These are phyloP conservation scores for Erebia palarica DNA, from an alignment of 2,888 invertebrate genomes.

Conservation along the genomic window DNA sequence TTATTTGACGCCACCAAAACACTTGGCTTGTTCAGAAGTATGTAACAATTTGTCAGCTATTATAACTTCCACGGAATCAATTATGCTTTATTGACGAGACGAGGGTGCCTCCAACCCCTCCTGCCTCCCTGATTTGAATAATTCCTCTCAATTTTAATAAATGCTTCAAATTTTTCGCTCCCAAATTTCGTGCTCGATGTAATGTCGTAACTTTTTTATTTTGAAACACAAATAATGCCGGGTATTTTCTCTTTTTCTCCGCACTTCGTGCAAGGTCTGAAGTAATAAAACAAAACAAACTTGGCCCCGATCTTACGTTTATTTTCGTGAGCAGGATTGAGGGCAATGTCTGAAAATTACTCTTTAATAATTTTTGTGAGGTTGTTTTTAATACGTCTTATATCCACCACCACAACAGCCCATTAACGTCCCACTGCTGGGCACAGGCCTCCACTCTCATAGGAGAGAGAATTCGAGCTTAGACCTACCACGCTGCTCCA, in stretches of 20 bases:
- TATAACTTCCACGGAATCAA: slow-evolving; percentile 42
- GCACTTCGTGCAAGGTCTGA: slow-evolving; percentile 8
- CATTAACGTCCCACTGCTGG: too few species aligned
- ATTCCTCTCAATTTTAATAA: slow-evolving; percentile 39
- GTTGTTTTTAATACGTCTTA: too few species aligned
- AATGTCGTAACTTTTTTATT: slow-evolving; percentile 37
- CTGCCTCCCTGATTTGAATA: slow-evolving; percentile 34
- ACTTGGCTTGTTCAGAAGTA: slow-evolving; percentile 38
- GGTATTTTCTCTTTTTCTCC: slow-evolving; percentile 9
- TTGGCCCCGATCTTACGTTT: slow-evolving; percentile 6
- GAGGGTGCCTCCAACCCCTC: slow-evolving; percentile 22
- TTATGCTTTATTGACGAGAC: slow-evolving; percentile 40
- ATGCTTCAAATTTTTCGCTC: slow-evolving; percentile 30
- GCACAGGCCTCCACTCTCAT: too few species aligned
- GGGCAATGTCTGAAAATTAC: slow-evolving; percentile 7
- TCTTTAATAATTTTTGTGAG: background rate
- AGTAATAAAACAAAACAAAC: slow-evolving; percentile 22
- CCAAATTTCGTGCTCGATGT: slow-evolving; percentile 33
- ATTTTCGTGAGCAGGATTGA: background rate
- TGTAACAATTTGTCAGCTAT: slow-evolving; percentile 43
- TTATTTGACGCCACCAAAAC: slow-evolving; percentile 36
- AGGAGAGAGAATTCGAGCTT: too few species aligned
- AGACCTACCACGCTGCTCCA: too few species aligned
- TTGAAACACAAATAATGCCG: slow-evolving; percentile 30
- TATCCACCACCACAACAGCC: too few species aligned